Percentiles rank a stretch among this genome's conserved stretches.
Evolutionary conservation across 1,140 invertebrate species (phyloP).

Genomic region (silkworm (Bombyx mori)): DNA sequence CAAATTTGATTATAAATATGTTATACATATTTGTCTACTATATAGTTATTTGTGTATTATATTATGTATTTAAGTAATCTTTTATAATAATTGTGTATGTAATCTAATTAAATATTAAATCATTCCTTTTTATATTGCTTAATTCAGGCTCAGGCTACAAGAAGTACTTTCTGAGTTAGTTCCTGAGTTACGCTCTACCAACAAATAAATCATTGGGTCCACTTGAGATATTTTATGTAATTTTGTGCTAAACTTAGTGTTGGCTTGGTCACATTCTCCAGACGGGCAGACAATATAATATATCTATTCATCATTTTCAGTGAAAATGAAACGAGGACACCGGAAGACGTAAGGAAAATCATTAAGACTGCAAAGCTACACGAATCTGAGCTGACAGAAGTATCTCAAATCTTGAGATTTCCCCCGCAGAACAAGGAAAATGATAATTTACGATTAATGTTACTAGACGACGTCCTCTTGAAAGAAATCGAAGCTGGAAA

Average conservation of each 20-base stretch:
- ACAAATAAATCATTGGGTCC: not conserved
- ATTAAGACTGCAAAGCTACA: constrained; percentile 79
- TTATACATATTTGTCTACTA: no score
- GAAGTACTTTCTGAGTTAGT: no score
- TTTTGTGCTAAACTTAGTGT: not conserved
- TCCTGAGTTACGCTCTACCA: no score
- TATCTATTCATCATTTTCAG: constrained; percentile 31
- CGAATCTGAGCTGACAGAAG: constrained; percentile 74
- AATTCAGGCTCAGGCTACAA: no score
- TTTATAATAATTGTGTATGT: not conserved
- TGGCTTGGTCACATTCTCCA: not conserved
- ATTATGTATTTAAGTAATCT: not conserved
- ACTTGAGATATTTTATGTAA: not conserved
- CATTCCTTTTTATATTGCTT: no score
- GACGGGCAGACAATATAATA: not conserved
- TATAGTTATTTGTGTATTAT: not conserved
- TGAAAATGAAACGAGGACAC: constrained; percentile 55
- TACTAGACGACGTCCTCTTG: constrained; percentile 77
- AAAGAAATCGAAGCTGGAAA: constrained; percentile 74
- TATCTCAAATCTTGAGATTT: constrained; percentile 78
- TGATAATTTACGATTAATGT: constrained; percentile 75
- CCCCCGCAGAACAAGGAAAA: constrained; percentile 52
- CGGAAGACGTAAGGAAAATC: constrained; percentile 73
- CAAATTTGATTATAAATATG: no score
- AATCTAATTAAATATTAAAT: no score